Base-by-base conservation (phyloP, 2,797 vertebrate species). In the Lateolabrax maculatus region DNA sequence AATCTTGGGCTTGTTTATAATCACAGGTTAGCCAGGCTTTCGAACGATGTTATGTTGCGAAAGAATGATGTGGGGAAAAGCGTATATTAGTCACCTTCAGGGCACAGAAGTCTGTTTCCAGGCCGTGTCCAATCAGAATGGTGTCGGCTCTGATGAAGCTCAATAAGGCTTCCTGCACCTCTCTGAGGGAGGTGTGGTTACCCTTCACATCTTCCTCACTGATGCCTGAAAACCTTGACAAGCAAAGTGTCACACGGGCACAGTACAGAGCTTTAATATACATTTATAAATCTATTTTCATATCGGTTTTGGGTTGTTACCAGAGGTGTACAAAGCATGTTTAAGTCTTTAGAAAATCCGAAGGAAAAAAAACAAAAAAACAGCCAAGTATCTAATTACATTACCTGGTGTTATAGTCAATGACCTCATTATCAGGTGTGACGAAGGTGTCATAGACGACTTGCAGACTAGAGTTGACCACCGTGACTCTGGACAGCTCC, bases 381-480 rank as follows among this genome's bases (percentile, higher is more conserved):
- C 6, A 4, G 25, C 34, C 4, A n/a, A 49, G 19, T 4, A 68
- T 37, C 25, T 4, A 23, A 29, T 29, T 16, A 46, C 0, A 39
- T 77, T 94, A 97, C 96, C 95, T 97, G 75, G 89, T 95, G 82
- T 97, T 96, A 70, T 90, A 97, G 91, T 97, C 96, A 71, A 96
- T 89, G 61, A 96, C 90, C 71, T 97, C 95, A 81, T 94, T 93
- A 69, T 93, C 90, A 39, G 96, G 96, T 81, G 90, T 96, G 86
- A 98, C 95, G 85, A 96, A 95, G 0, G 91, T 89, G 77, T 97
- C 96, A 27, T 95, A 97, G 88, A 96, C 61, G 19, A 97, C 93
- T 75, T 95, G 92, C 57, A 97, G 91, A 62, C 91, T 90, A 4
- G 94, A 87, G 87, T 94, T 95, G 37, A 97, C 93, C 86, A 97